Evolutionary conservation across 2,113 vertebrate species (phyloP).

Genomic region (Takifugu bimaculatus): DNA sequence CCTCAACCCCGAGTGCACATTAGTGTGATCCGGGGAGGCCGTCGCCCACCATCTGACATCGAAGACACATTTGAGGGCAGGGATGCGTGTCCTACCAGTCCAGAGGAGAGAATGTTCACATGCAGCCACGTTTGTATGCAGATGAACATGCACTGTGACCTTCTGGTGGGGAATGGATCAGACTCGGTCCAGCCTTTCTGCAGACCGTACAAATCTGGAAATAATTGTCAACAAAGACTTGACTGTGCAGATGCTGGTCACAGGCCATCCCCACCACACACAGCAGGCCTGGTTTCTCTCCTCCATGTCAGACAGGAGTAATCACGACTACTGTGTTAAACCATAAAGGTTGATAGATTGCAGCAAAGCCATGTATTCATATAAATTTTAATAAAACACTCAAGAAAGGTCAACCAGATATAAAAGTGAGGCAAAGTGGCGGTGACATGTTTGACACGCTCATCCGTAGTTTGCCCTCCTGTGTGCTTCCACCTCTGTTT

Average conservation of each 20-base stretch:
- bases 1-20: slow-evolving; percentile 53
- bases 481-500: slow-evolving; percentile 28
- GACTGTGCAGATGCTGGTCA: no score
- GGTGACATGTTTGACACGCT: not conserved
- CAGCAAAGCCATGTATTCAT: slow-evolving; percentile 13
- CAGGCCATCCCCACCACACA: no score
- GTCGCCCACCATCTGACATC: slow-evolving; percentile 21
- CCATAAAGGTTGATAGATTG: slow-evolving; percentile 1
- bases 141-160: no score
- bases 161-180: slow-evolving; percentile 16
- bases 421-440: not conserved
- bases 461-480: slow-evolving; percentile 33
- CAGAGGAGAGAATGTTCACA: slow-evolving; percentile 9
- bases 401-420: not conserved
- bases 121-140: slow-evolving; percentile 22
- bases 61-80: not conserved
- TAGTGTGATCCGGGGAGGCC: slow-evolving; percentile 48
- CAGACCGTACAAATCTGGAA: slow-evolving; percentile 49
- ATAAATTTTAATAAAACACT: not conserved
- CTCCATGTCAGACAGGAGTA: no score
- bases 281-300: no score
- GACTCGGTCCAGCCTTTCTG: slow-evolving; percentile 35
- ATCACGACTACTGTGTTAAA: no score
- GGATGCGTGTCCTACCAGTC: not conserved
- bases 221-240: slow-evolving; percentile 8